Evolutionary conservation across 2,888 invertebrate genomes (phyloP).

Genomic region (Ormyrus nitidulus): DNA sequence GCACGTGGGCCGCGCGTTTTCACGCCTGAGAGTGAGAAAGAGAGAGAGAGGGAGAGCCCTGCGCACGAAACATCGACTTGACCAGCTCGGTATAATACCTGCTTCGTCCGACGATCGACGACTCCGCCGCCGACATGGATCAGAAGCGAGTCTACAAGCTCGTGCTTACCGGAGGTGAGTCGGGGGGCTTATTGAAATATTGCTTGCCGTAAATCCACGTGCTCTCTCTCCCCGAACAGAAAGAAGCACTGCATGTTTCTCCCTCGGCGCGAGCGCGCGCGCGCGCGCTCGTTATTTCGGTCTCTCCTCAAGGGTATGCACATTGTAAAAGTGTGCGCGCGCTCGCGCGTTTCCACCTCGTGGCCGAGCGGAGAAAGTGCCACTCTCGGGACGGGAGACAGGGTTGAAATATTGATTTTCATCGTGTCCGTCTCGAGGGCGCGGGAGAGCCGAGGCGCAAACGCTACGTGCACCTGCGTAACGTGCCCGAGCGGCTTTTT

Average conservation of each 20-base stretch:
- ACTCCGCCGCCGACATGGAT: slow-evolving; percentile 67
- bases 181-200: not conserved
- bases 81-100: no score
- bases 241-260: not conserved
- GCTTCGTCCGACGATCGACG: no score
- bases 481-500: no score
- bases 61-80: not conserved
- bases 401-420: slow-evolving; percentile 45
- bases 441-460: not conserved
- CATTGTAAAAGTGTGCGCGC: not conserved
- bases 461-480: not conserved
- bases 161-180: slow-evolving; percentile 92
- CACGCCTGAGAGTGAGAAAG: not conserved
- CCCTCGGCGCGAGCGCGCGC: not conserved
- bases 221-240: no score
- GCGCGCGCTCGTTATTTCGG: not conserved
- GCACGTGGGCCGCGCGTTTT: not conserved
- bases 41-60: not conserved
- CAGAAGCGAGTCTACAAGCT: slow-evolving; percentile 88
- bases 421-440: slow-evolving; percentile 15
- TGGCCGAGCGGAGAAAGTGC: slow-evolving; percentile 1
- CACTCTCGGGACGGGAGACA: no score
- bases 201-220: no score
- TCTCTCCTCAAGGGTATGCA: not conserved
- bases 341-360: not conserved